Conservation (phyloP, 30 jellyfish, hydroid and myxozoan species). For the Cassiopea xamachana region DNA sequence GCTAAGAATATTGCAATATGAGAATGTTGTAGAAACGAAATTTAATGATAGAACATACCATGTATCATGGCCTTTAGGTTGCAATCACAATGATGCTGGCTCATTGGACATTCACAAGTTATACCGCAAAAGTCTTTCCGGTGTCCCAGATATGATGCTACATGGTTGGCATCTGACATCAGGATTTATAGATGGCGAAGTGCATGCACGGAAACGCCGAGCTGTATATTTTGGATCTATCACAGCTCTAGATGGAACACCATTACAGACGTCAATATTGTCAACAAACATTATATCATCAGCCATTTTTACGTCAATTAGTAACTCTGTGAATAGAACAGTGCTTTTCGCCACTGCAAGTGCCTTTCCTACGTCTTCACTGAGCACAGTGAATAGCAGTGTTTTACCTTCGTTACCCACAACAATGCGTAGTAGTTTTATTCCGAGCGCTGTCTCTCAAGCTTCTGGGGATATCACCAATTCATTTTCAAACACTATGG, state of each 20-base stretch:
- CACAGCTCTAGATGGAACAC: constrained; percentile 93
- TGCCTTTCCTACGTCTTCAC: background rate
- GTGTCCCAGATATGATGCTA: constrained; percentile 2
- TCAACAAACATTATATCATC: constrained; percentile 55
- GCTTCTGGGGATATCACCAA: background rate
- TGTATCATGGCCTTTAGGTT: constrained; percentile 88
- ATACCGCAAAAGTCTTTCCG: constrained; percentile 68
- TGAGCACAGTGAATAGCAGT: background rate
- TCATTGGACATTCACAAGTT: constrained; percentile 36
- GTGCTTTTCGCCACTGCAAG: background rate
- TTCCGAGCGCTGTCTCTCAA: background rate
- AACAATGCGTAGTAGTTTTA: background rate
- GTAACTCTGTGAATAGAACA: background rate
- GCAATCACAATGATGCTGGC: constrained; percentile 14
- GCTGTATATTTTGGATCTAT: constrained; percentile 88
- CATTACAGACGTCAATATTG: constrained; percentile 60
- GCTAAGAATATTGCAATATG: constrained; percentile 32
- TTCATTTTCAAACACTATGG: background rate
- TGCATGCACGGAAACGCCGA: constrained; percentile 56
- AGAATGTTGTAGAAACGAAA: background rate
- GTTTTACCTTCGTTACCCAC: background rate
- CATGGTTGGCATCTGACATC: constrained; percentile 73
- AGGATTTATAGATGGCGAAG: constrained; percentile 44
- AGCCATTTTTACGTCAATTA: constrained; percentile 35
- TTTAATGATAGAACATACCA: background rate